Conservation (phyloP, 2,888 invertebrate genomes). For the Coelinius sp. region DNA sequence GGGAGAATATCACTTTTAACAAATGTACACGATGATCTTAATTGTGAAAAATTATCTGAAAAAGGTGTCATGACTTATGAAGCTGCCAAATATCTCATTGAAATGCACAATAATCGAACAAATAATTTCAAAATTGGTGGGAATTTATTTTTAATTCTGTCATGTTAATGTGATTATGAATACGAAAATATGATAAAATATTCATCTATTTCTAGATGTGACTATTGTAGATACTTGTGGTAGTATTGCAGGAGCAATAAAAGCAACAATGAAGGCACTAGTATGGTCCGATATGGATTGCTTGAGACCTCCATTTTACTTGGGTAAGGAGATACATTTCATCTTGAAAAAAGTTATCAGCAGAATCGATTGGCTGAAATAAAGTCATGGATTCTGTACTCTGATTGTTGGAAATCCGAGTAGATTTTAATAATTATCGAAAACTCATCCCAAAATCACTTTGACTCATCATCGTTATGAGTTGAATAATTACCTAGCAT, state of each 20-base stretch:
- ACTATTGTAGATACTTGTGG: constrained; percentile 68
- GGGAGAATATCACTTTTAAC: constrained; percentile 60
- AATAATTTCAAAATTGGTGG: constrained; percentile 64
- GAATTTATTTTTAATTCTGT: constrained; percentile 15
- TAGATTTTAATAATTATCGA: too few relatives aligned
- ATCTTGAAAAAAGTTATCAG: background rate
- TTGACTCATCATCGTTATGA: too few relatives aligned
- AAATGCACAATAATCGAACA: constrained; percentile 61
- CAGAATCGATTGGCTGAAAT: background rate
- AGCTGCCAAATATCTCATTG: constrained; percentile 60
- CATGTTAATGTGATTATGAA: background rate
- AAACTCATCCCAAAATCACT: too few relatives aligned
- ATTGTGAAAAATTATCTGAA: constrained; percentile 58
- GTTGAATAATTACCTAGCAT: too few relatives aligned
- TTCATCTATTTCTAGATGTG: constrained; percentile 46
- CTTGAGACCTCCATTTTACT: constrained; percentile 65
- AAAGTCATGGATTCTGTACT: too few relatives aligned
- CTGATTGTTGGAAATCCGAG: too few relatives aligned
- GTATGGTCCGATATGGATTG: constrained; percentile 68
- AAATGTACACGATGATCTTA: constrained; percentile 61
- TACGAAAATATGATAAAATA: background rate
- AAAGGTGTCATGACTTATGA: constrained; percentile 63
- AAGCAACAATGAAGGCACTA: constrained; percentile 68
- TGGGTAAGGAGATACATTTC: constrained; percentile 58
- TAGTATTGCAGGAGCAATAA: constrained; percentile 63